A percentile compares a stretch with the other conserved stretches of the same genome.
phyloP scores from a whole-genome alignment of 2,113 vertebrate species.

The Empidonax alnorum region DNA sequence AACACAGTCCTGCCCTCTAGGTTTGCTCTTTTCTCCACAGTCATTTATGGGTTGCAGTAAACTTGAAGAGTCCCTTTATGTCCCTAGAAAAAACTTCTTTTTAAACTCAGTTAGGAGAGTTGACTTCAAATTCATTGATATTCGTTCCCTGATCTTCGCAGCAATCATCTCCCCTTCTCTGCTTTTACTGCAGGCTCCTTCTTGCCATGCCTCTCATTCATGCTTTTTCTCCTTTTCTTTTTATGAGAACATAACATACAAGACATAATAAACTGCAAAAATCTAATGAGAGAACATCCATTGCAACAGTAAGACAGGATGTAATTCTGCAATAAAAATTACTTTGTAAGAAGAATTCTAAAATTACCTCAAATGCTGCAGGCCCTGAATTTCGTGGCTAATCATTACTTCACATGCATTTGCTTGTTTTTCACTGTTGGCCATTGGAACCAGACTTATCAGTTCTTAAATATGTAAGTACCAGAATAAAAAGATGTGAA shows the following conservation, averaged over 20 bases:
- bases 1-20: not conserved
- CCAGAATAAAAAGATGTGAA: not conserved
- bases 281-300: not conserved
- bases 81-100: not conserved
- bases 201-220: not conserved
- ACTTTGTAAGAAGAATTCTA: not conserved
- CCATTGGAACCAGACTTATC: not conserved
- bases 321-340: not conserved
- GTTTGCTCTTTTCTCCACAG: not conserved
- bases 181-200: not conserved
- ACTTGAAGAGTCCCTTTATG: not conserved
- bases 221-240: not conserved
- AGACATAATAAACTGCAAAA: not conserved
- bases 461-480: not conserved
- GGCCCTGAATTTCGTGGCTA: not conserved
- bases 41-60: not conserved
- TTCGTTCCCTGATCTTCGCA: not conserved
- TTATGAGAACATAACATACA: not conserved
- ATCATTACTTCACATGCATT: not conserved
- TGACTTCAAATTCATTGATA: not conserved
- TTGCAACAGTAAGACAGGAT: not conserved
- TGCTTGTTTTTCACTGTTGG: not conserved
- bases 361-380: not conserved
- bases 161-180: not conserved
- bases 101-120: not conserved